Conservation (phyloP, 2,113 vertebrate species). For the Laterallus jamaicensis region DNA sequence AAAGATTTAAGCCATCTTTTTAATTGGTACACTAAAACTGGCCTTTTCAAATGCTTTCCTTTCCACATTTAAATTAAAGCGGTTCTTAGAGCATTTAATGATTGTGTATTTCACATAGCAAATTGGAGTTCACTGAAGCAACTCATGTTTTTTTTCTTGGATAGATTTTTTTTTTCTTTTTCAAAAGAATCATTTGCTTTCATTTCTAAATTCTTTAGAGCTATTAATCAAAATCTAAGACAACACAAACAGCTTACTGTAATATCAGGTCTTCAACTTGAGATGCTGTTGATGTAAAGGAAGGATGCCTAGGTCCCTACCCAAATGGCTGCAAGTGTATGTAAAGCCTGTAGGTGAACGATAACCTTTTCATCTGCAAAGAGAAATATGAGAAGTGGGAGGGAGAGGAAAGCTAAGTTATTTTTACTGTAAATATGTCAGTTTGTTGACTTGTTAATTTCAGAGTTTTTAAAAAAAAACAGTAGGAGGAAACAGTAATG, state of each 20-base stretch:
- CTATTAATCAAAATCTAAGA: slow-evolving; percentile 40
- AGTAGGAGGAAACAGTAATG: slow-evolving; percentile 13
- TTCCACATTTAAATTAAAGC: slow-evolving; percentile 18
- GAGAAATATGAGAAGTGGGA: slow-evolving; percentile 21
- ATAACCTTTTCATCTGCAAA: slow-evolving; percentile 31
- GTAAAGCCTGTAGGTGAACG: slow-evolving; percentile 18
- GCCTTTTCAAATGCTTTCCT: neutral
- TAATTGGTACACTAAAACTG: slow-evolving; percentile 39
- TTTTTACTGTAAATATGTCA: slow-evolving; percentile 58
- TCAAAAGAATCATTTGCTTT: neutral
- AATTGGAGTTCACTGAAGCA: slow-evolving; percentile 61
- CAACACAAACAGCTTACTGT: neutral
- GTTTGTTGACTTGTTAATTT: slow-evolving; percentile 61
- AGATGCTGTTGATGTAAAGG: neutral
- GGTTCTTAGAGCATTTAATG: slow-evolving; percentile 55
- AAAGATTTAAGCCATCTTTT: slow-evolving; percentile 16
- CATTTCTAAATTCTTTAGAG: slow-evolving; percentile 34
- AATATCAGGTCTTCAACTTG: neutral
- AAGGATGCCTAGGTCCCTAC: neutral
- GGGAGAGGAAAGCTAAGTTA: slow-evolving; percentile 26
- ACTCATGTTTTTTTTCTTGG: slow-evolving; percentile 28
- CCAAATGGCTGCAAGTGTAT: neutral
- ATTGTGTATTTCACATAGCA: slow-evolving; percentile 42
- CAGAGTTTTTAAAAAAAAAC: slow-evolving; percentile 22
- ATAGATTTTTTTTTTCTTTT: neutral